Evolutionary conservation across 2,797 vertebrate genomes (phyloP), one percentile per base, ranked within the genome.

Genomic region (Phylloscopus collybita): DNA sequence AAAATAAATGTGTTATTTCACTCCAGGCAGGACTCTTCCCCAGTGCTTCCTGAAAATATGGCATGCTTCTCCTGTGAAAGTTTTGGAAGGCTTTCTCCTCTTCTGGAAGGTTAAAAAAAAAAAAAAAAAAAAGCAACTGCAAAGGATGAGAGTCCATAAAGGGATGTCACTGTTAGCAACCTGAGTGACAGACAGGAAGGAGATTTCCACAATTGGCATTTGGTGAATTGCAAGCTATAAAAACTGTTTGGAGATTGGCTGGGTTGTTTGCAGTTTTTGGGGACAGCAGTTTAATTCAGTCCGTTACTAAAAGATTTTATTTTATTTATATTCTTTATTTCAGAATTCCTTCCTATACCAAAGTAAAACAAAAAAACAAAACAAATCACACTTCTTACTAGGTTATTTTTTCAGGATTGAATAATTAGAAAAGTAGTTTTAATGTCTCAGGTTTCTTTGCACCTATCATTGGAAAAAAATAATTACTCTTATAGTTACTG

Each of bases 201-300:
- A 91, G 75, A 91, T 94, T 83, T 93, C 72, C 66, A 86, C 86
- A 87, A 72, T 15, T 78, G 79, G 69, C 94, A 61, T 94, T 88
- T 93, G 94, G 94, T 93, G 79, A 97, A 95, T 94, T 96, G 91
- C 95, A 65, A 97, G 92, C 96, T 93, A 88, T 96, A 93, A 96
- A 96, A 96, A 61, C 69, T 91, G 54, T 34, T 91, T 80, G 80
- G 57, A 91, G 64, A 72, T 91, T 71, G 36, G n/a, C 38, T 75
- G 79, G 53, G 11, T 29, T 80, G 89, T 89, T 81, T 91, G 72
- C 17, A 5, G 36, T 67, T 91, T 85, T 88, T 74, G 66, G 21
- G 29, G 44, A 25, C 16, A 45, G 47, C 5, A 38, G 40, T 80
- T 93, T 49, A 89, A 74, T 92, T 93, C 27, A 71, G 13, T 34